These are phyloP conservation scores for Piezodorus guildinii DNA, from an alignment of 1,140 invertebrate species.

Conservation along the genomic window DNA sequence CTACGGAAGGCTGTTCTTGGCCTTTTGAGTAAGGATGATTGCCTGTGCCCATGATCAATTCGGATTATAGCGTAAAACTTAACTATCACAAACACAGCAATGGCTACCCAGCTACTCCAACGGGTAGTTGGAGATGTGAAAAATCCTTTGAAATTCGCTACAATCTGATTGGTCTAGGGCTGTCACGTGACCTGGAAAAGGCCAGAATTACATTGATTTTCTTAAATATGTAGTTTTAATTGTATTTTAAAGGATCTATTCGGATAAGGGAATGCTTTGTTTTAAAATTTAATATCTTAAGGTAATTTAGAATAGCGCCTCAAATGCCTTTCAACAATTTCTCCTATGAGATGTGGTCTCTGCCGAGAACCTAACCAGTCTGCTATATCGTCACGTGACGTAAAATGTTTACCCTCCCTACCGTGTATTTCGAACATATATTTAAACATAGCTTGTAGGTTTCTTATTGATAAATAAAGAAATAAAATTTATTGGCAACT, in stretches of 20 bases:
- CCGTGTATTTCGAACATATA: no score
- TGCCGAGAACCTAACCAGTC: no score
- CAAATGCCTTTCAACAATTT: no score
- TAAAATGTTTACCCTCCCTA: no score
- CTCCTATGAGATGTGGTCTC: no score
- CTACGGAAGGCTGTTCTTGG: slow-evolving; percentile 29
- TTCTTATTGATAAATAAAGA: no score
- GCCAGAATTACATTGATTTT: slow-evolving; percentile 26
- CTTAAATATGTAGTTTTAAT: slow-evolving; percentile 7
- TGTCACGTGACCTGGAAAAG: slow-evolving; percentile 30
- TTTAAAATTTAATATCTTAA: no score
- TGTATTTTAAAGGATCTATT: not conserved
- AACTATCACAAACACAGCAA: slow-evolving; percentile 39
- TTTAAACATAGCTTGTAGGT: no score
- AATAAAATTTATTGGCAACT: no score
- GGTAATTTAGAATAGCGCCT: no score
- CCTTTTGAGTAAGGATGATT: slow-evolving; percentile 30
- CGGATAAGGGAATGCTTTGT: not conserved
- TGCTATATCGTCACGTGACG: no score
- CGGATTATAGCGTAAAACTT: slow-evolving; percentile 32
- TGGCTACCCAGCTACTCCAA: slow-evolving; percentile 37
- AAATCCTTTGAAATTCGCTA: slow-evolving; percentile 31
- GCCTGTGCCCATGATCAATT: slow-evolving; percentile 35
- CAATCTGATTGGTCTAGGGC: slow-evolving; percentile 29
- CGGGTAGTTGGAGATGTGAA: slow-evolving; percentile 31